Evolutionary conservation across 2,888 invertebrate genomes (phyloP).

Genomic region (Zaprionus lineosus): DNA sequence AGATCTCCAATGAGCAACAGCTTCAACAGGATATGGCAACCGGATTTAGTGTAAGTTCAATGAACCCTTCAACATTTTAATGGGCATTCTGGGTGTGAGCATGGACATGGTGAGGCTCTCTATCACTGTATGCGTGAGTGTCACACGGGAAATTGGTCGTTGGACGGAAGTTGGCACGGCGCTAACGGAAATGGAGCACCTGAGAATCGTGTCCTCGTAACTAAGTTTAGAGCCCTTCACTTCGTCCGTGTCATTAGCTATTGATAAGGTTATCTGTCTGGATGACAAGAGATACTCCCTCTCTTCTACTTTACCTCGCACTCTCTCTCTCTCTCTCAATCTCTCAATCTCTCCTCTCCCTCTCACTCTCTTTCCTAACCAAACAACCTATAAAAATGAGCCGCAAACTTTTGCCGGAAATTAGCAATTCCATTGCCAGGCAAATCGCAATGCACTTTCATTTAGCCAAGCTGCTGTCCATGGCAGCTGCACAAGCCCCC

Average conservation of each 20-base stretch:
- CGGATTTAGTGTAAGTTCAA: slow-evolving; percentile 68
- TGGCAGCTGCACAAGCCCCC: slow-evolving; percentile 44
- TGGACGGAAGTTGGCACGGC: slow-evolving; percentile 67
- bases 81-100: not conserved
- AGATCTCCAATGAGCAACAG: slow-evolving; percentile 84
- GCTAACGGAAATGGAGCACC: slow-evolving; percentile 56
- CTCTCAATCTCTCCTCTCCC: not conserved
- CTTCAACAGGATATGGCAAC: slow-evolving; percentile 84
- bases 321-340: not conserved
- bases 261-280: slow-evolving; percentile 36
- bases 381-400: slow-evolving; percentile 42
- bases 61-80: slow-evolving; percentile 29
- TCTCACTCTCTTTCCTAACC: not conserved
- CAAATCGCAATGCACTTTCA: slow-evolving; percentile 63
- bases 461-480: slow-evolving; percentile 41
- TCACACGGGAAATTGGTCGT: slow-evolving; percentile 63
- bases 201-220: slow-evolving; percentile 28
- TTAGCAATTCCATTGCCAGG: slow-evolving; percentile 74
- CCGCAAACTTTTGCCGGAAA: slow-evolving; percentile 74
- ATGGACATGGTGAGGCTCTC: too few species aligned
- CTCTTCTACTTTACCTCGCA: not conserved
- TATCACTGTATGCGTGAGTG: not conserved
- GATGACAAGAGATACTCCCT: slow-evolving; percentile 7
- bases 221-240: slow-evolving; percentile 20
- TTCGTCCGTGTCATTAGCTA: slow-evolving; percentile 47